These are phyloP conservation scores for Phymanthus crucifer DNA, from an alignment of 92 coral and sea anemone genomes.

Conservation along the genomic window DNA sequence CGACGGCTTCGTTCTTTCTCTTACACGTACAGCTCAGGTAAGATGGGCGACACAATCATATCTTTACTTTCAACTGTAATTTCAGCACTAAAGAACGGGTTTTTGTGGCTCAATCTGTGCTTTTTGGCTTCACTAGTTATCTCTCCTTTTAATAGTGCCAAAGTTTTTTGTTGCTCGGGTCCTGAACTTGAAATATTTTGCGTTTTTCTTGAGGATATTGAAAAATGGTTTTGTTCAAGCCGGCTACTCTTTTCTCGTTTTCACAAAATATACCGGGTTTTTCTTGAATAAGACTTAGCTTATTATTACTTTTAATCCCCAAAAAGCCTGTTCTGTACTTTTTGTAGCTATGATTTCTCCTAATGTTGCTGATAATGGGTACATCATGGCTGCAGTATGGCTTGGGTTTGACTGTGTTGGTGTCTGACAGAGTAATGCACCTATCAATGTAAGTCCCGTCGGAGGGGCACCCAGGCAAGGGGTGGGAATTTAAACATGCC, in stretches of 20 bases:
- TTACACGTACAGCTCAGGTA: slow-evolving; percentile 79
- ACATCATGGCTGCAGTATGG: neutral
- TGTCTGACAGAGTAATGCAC: too few species aligned
- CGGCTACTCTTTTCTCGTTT: neutral
- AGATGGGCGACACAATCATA: slow-evolving; percentile 77
- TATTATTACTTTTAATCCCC: too few species aligned
- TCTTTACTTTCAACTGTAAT: neutral
- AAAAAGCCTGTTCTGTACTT: neutral
- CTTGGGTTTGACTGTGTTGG: neutral
- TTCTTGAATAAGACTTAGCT: neutral
- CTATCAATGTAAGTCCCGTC: too few species aligned
- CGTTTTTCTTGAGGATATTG: neutral
- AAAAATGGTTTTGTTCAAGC: neutral
- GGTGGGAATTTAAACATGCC: too few species aligned
- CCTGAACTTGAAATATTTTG: neutral
- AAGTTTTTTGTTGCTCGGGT: neutral
- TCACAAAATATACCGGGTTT: neutral
- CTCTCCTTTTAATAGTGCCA: neutral
- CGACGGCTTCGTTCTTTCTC: slow-evolving; percentile 73
- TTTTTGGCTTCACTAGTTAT: neutral
- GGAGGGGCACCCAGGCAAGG: too few species aligned
- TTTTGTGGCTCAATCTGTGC: neutral
- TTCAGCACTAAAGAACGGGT: neutral
- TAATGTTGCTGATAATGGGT: neutral
- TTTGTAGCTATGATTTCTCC: neutral